Conservation (phyloP, 92 coral and sea anemone species). For the Galaxea fascicularis region DNA sequence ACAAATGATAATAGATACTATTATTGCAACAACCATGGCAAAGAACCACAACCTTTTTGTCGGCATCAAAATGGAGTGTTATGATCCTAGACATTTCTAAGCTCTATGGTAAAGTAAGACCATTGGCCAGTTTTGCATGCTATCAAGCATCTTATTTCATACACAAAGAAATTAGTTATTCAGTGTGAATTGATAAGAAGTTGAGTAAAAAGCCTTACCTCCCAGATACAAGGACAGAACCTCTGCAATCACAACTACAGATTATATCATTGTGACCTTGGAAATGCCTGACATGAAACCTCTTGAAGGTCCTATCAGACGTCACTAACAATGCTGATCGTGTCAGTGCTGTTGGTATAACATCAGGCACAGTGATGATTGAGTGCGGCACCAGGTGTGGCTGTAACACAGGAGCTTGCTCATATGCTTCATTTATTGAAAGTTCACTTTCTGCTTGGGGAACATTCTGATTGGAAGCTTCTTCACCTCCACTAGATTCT, state of each 20-base stretch:
- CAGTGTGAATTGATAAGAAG: background rate
- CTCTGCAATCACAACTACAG: constrained; percentile 79
- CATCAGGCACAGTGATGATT: background rate
- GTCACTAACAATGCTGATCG: background rate
- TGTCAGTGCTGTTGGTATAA: background rate
- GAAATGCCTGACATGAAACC: constrained; percentile 73
- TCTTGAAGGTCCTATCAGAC: constrained; percentile 12
- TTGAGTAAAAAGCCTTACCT: constrained; percentile 65
- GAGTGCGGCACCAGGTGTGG: background rate
- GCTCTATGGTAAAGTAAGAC: no score
- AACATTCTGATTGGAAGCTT: background rate
- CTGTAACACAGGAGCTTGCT: background rate
- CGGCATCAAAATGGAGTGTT: no score
- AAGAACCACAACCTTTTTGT: no score
- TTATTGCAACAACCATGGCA: no score
- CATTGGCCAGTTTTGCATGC: no score
- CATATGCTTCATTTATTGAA: background rate
- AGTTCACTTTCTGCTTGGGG: background rate
- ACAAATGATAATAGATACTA: no score
- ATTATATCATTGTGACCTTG: constrained; percentile 93
- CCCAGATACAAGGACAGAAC: constrained; percentile 83
- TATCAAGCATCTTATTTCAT: no score
- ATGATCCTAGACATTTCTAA: no score
- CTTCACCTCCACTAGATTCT: constrained; percentile 11
- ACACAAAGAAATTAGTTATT: background rate